Evolutionary conservation across 2,113 vertebrate species (phyloP).

Genomic region (Puma concolor): DNA sequence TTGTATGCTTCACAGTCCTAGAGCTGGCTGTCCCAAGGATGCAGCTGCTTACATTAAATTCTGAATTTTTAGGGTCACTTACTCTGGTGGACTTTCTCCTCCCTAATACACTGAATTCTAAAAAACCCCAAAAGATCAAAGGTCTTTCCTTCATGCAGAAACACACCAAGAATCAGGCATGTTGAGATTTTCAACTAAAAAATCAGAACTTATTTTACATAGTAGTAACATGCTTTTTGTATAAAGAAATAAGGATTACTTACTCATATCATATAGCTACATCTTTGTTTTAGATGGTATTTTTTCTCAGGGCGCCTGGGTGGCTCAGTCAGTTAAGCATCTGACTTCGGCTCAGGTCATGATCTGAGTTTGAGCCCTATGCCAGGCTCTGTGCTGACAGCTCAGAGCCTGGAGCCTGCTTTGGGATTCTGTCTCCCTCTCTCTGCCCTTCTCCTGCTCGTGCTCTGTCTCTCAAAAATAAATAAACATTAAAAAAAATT

Average conservation of each 20-base stretch:
- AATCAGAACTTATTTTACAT: neutral
- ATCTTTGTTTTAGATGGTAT: neutral
- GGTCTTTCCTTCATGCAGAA: neutral
- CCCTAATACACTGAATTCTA: neutral
- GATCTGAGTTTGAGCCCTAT: too few species aligned
- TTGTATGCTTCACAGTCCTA: neutral
- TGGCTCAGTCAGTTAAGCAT: too few species aligned
- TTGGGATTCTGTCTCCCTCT: too few species aligned
- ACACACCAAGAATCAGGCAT: neutral
- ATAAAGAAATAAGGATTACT: slow-evolving; percentile 1
- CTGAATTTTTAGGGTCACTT: neutral
- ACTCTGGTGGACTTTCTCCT: neutral
- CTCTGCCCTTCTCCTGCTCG: too few species aligned
- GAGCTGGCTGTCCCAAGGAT: neutral
- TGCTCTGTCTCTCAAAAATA: too few species aligned
- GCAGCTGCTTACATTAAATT: neutral
- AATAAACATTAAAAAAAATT: too few species aligned
- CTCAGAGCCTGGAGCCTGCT: too few species aligned
- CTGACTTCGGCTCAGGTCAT: too few species aligned
- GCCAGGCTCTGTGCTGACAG: too few species aligned
- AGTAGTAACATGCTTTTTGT: neutral
- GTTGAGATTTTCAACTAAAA: neutral
- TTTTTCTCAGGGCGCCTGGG: neutral
- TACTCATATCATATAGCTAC: neutral
- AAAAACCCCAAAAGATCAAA: neutral